Conservation (phyloP, 92 coral and sea anemone species). For the Heliopora coerulea region DNA sequence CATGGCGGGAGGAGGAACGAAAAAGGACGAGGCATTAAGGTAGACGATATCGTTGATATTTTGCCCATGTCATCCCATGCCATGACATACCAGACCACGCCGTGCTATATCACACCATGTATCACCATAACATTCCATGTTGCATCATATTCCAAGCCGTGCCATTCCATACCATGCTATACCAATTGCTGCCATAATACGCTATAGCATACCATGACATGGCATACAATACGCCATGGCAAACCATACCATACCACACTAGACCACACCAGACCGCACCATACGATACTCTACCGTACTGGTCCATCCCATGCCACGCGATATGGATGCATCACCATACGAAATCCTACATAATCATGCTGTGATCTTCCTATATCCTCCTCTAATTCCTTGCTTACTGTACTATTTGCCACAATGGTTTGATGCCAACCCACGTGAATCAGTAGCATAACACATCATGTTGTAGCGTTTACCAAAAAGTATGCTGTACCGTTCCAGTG, state of each 20-base stretch:
- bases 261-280: slow-evolving; percentile 24
- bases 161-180: slow-evolving; percentile 21
- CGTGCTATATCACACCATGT: slow-evolving; percentile 15
- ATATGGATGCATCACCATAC: slow-evolving; percentile 8
- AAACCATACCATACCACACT: slow-evolving; percentile 10
- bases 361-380: too few relatives aligned
- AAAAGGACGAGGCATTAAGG: slow-evolving; percentile 42
- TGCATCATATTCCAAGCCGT: slow-evolving; percentile 14
- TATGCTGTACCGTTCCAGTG: too few relatives aligned
- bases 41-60: background rate
- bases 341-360: background rate
- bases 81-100: slow-evolving; percentile 25
- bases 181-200: slow-evolving; percentile 26
- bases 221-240: slow-evolving; percentile 19
- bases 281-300: slow-evolving; percentile 8
- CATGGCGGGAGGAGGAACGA: slow-evolving; percentile 43
- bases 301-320: slow-evolving; percentile 6
- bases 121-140: slow-evolving; percentile 21
- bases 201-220: slow-evolving; percentile 24
- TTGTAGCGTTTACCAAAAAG: too few relatives aligned
- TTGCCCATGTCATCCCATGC: slow-evolving; percentile 8
- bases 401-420: too few relatives aligned
- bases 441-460: too few relatives aligned
- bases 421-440: too few relatives aligned
- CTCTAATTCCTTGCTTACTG: too few relatives aligned